Evolutionary conservation across 2,113 vertebrate genomes (phyloP), one percentile per base, ranked within the genome.

Genomic region (Catagonus wagneri): DNA sequence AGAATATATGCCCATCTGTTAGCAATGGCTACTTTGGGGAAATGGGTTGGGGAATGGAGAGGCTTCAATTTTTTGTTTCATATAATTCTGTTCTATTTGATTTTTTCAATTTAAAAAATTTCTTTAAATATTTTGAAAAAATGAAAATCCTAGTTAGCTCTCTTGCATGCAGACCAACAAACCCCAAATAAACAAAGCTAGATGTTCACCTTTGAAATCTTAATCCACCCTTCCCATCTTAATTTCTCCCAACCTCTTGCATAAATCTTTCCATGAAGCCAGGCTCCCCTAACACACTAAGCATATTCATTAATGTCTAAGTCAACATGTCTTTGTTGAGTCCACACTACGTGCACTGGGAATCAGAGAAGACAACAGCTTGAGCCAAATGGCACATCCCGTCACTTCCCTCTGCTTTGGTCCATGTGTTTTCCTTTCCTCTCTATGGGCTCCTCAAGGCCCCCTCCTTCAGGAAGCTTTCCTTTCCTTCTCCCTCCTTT

Each of bases 1-100:
- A 96, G 90, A 94, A 76, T 86, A 91, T 94, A 78, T 89, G 85
- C 74, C 93, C 95, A 96, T 97, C 95, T 96, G 97, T 96, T 96
- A 94, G 93, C 96, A 92, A 96, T 95, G 96, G 96, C 90, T 97
- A 94, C 95, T 96, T 94, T 89, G 86, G 83, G 74, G 94, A 94
- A 93, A 94, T 81, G 52, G 74, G 83, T 76, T 96, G 60, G 36
- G 69, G 52, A 94, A 92, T 88, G 66, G 76, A 93, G 93, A 94
- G 29, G 36, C 60, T 89, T 95, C 60, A 93, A 95, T 71, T 90
- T 96, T 93, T 89, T 95, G 79, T 87, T 92, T 96, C 91, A 78
- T 90, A 50, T 56, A 94, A 91, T 90, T 93, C 87, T 90, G 69
- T 80, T 95, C 50, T 90, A 88, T 96, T 96, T 96, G 34, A 63